Conservation (phyloP, 2,113 vertebrate genomes). For the Alosa alosa region DNA sequence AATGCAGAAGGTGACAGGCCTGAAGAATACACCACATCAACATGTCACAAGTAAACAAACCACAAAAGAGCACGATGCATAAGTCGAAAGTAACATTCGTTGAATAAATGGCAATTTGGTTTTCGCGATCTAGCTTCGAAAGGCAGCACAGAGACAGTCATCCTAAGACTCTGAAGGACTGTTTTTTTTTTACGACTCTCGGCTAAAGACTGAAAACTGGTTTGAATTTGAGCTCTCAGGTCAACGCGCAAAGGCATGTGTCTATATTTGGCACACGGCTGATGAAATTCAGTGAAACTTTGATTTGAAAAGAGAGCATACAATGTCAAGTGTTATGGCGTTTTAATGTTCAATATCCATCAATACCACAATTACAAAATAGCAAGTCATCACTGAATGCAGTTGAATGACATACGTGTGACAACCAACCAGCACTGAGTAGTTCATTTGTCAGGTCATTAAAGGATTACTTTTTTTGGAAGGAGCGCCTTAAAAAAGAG, state of each 20-base stretch:
- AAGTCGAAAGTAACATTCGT: background rate
- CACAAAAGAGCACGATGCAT: background rate
- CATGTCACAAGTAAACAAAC: background rate
- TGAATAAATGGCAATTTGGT: background rate
- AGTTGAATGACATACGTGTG: constrained; percentile 6
- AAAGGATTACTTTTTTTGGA: constrained; percentile 11
- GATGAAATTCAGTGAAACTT: constrained; percentile 16
- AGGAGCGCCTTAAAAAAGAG: background rate
- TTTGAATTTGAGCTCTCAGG: background rate
- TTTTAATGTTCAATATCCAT: constrained; percentile 17
- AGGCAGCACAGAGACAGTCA: background rate
- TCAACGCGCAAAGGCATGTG: background rate
- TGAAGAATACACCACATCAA: background rate
- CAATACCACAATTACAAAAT: constrained; percentile 10
- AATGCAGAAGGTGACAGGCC: background rate
- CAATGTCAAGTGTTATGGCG: constrained; percentile 17
- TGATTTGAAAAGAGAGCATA: constrained; percentile 18
- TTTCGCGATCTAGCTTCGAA: background rate
- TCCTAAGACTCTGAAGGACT: background rate
- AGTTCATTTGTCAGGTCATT: constrained; percentile 8
- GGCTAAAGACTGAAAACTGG: background rate
- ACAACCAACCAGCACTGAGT: background rate
- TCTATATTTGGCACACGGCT: constrained; percentile 10
- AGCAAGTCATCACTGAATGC: constrained; percentile 3
- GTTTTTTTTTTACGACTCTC: background rate